Percentiles rank a stretch among this genome's conserved stretches.
These are phyloP conservation scores for Ptychadena robeensis DNA, from an alignment of 2,797 vertebrate genomes.

Conservation along the genomic window DNA sequence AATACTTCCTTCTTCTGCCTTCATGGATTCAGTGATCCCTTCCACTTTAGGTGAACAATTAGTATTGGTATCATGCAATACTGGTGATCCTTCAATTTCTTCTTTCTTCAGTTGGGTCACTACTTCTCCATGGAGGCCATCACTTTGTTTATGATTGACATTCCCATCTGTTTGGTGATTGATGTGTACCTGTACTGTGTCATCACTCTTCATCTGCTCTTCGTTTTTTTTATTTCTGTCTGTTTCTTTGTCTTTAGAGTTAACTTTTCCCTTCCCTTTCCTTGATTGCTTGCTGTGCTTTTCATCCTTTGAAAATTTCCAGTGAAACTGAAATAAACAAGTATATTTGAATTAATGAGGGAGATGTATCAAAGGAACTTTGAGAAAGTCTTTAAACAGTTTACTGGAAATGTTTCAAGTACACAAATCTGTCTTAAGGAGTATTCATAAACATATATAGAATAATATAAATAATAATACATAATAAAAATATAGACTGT, in stretches of 20 bases:
- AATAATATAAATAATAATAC: neutral
- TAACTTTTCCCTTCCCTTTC: constrained; percentile 72
- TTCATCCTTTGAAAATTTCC: constrained; percentile 78
- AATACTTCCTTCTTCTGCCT: constrained; percentile 8
- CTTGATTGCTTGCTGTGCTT: constrained; percentile 69
- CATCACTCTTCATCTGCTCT: constrained; percentile 61
- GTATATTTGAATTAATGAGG: neutral
- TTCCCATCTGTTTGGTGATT: constrained; percentile 61
- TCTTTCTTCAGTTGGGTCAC: neutral
- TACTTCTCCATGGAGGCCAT: constrained; percentile 6
- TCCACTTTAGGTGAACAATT: constrained; percentile 6
- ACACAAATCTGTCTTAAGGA: neutral
- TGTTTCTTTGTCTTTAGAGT: constrained; percentile 65
- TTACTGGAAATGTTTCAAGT: neutral
- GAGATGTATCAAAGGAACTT: neutral
- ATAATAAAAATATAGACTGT: no score
- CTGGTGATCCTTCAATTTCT: neutral
- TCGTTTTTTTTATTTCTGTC: constrained; percentile 72
- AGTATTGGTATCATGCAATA: constrained; percentile 1
- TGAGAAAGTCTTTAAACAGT: neutral
- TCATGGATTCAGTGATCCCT: neutral
- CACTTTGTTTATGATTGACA: constrained; percentile 63
- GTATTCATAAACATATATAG: no score
- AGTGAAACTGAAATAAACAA: constrained; percentile 76
- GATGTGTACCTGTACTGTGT: constrained; percentile 51